A percentile compares a stretch with the other conserved stretches of the same genome.
Conservation (phyloP, 2,113 vertebrate species). For the Brachypodius melanocephalos region DNA sequence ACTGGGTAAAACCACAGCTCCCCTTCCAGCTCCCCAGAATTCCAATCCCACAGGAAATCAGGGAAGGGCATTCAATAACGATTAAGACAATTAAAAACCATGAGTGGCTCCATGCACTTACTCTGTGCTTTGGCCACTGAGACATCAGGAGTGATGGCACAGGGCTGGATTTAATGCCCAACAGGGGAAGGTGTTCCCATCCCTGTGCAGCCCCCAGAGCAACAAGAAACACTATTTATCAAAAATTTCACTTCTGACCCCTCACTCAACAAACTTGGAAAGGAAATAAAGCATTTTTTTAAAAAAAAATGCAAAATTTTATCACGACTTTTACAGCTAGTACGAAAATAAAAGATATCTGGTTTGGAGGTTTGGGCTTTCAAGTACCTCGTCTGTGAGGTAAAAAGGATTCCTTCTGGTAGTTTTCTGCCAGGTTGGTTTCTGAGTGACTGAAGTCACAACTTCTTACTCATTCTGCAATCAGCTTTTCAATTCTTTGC, state of each 20-base stretch:
- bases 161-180: background rate
- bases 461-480: background rate
- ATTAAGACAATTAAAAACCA: background rate
- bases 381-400: background rate
- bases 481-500: background rate
- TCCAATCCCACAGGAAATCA: background rate
- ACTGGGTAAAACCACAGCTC: background rate
- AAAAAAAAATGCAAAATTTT: background rate
- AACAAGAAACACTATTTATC: background rate
- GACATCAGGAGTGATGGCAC: background rate
- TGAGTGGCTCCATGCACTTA: background rate
- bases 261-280: background rate
- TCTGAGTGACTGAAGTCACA: background rate
- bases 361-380: background rate
- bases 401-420: background rate
- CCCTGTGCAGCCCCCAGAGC: background rate
- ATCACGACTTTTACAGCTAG: background rate
- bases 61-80: background rate
- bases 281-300: background rate
- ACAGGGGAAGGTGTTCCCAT: background rate
- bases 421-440: background rate
- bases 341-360: background rate
- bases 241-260: background rate
- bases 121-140: background rate
- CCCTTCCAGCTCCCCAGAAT: background rate